A percentile compares a stretch with the other conserved stretches of the same genome.
These are phyloP conservation scores for Melanophora roralis DNA, from an alignment of 2,888 invertebrate genomes.

Conservation along the genomic window DNA sequence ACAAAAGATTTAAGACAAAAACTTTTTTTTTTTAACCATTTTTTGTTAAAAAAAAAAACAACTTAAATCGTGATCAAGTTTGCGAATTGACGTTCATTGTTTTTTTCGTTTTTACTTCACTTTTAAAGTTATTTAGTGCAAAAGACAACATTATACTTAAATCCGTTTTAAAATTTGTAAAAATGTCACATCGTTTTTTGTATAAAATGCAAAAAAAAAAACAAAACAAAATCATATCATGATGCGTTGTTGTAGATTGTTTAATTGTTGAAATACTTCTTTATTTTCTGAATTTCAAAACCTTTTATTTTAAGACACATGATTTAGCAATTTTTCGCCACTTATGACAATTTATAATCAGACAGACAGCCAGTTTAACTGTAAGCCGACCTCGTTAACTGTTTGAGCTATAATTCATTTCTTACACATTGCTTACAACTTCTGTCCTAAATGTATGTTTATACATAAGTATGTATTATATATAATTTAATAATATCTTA, in stretches of 20 bases:
- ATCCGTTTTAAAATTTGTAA: background rate
- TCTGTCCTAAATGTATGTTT: too few relatives aligned
- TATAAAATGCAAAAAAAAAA: background rate
- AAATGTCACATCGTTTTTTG: constrained; percentile 18
- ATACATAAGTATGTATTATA: too few relatives aligned
- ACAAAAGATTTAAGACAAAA: constrained; percentile 35
- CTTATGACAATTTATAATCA: constrained; percentile 54
- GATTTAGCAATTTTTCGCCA: constrained; percentile 51
- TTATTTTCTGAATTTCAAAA: constrained; percentile 2
- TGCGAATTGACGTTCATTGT: background rate
- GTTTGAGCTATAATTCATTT: too few relatives aligned
- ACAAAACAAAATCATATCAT: background rate
- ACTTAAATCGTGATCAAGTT: background rate
- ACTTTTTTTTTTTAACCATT: background rate
- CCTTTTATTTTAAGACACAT: constrained; percentile 38
- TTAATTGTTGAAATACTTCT: constrained; percentile 26
- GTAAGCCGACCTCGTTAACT: background rate
- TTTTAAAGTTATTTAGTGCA: constrained; percentile 12
- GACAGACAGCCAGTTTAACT: background rate
- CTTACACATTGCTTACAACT: too few relatives aligned
- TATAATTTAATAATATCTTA: too few relatives aligned
- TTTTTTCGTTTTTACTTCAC: background rate
- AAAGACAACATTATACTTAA: constrained; percentile 1
- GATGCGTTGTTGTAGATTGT: constrained; percentile 15
- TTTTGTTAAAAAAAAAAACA: background rate